Conservation (phyloP, 2,888 invertebrate genomes). For the Spisula solida region DNA sequence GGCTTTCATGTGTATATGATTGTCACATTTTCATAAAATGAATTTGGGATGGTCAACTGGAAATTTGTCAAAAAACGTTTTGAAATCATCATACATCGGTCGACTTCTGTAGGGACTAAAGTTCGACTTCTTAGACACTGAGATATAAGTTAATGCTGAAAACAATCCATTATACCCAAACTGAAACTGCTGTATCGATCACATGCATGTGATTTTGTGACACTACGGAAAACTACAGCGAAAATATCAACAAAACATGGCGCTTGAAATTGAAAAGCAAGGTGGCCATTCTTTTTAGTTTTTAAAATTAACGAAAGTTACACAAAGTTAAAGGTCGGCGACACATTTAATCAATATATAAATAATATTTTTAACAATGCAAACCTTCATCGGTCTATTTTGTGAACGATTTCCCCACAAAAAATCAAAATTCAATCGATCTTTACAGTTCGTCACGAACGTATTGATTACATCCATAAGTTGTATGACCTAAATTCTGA, state of each 20-base stretch:
- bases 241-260: slow-evolving; percentile 22
- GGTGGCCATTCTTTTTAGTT: background rate
- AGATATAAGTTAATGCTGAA: no score
- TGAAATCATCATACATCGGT: no score
- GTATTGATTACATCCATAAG: slow-evolving; percentile 82
- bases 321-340: background rate
- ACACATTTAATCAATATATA: background rate
- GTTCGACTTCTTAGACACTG: no score
- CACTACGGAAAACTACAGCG: background rate
- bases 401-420: slow-evolving; percentile 76
- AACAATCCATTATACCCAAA: no score
- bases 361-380: background rate
- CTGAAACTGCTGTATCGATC: background rate
- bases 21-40: no score
- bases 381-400: slow-evolving; percentile 69
- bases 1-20: no score
- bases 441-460: slow-evolving; percentile 81
- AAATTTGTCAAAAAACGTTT: no score
- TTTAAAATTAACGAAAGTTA: background rate
- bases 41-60: no score
- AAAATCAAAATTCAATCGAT: slow-evolving; percentile 81
- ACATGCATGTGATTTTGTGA: background rate
- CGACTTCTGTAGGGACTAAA: no score
- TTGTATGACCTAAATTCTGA: slow-evolving; percentile 55
- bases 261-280: background rate